These are phyloP conservation scores for Osmerus eperlanus DNA, from an alignment of 2,113 vertebrate genomes.

Conservation along the genomic window DNA sequence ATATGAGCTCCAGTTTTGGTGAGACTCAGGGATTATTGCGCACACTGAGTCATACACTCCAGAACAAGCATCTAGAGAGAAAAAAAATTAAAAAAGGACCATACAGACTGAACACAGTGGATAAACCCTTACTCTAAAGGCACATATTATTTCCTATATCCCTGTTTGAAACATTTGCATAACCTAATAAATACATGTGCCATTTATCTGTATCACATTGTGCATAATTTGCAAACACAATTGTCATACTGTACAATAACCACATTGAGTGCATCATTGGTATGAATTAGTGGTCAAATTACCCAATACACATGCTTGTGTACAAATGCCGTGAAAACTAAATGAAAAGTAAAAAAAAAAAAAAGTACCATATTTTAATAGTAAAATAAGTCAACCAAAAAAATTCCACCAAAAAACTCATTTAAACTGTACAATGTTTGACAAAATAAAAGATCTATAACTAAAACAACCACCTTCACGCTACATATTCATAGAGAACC, in stretches of 20 bases:
- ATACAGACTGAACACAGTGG: constrained; percentile 29
- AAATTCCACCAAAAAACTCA: constrained; percentile 46
- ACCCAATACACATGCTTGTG: constrained; percentile 57
- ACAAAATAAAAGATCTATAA: constrained; percentile 51
- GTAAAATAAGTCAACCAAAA: constrained; percentile 25
- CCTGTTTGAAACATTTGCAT: constrained; percentile 61
- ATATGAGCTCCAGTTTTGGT: constrained; percentile 6
- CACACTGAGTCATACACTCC: background rate
- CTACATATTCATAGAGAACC: constrained; percentile 20
- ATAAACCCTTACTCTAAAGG: constrained; percentile 53
- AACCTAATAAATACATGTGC: constrained; percentile 71
- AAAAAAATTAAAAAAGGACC: background rate
- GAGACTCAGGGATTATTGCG: background rate
- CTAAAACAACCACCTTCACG: constrained; percentile 40
- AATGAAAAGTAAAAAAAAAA: constrained; percentile 43
- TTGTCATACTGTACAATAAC: constrained; percentile 48
- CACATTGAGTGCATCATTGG: constrained; percentile 47
- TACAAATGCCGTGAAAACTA: constrained; percentile 51
- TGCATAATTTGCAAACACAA: constrained; percentile 32
- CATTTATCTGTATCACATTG: constrained; percentile 55
- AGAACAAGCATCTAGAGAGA: constrained; percentile 1
- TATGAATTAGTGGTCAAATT: constrained; percentile 52
- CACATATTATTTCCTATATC: constrained; percentile 53
- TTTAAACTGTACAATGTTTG: constrained; percentile 46
- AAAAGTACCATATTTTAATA: constrained; percentile 65